Evolutionary conservation across 2,888 invertebrate species (phyloP), one percentile per base, ranked within the genome.

Genomic region (Lasioglossum zephyrum): DNA sequence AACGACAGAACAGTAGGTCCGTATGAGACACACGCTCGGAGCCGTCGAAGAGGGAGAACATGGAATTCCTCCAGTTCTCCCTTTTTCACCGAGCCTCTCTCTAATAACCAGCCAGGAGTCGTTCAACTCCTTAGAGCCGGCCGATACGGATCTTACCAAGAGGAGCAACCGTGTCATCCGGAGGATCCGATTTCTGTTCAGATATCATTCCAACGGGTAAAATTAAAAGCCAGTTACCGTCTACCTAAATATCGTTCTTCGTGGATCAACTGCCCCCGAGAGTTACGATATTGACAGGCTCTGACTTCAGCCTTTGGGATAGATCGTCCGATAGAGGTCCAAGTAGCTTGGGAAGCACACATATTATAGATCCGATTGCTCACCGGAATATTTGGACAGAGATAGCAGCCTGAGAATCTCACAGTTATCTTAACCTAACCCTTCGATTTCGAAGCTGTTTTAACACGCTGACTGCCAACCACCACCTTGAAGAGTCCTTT

Each of bases 1-100:
- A 91, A 88, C 89, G 91, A 92, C 90, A 91, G 92, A 91, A 92
- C 90, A 92, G 91, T 91, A 88, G 89, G 89, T 77, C 82, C 82
- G 80, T 79, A 76, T 63, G 84, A 87, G 88, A 91, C 84, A 88
- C 84, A 75, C 79, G 75, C 86, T 86, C 81, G 41, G n/a, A n/a
- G 41, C 80, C 80, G 74, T 73, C 83, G 63, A 80, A 77, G 72
- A 69, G 72, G 79, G 73, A 85, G 82, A 83, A 39, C 57, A 47
- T 77, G 86, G 82, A 85, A 86, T 86, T 89, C 88, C 75, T 82
- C 63, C 81, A 53, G 86, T 85, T 75, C 69, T 70, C 69, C 75
- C 82, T 76, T 80, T 79, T 81, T 81, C 63, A 44, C 80, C 77
- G 41, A 73, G 63, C 78, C 66, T 79, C 84, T 76, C 79, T 84